Evolutionary conservation across 2,113 vertebrate species (phyloP).

Genomic region (Argyrosomus japonicus): DNA sequence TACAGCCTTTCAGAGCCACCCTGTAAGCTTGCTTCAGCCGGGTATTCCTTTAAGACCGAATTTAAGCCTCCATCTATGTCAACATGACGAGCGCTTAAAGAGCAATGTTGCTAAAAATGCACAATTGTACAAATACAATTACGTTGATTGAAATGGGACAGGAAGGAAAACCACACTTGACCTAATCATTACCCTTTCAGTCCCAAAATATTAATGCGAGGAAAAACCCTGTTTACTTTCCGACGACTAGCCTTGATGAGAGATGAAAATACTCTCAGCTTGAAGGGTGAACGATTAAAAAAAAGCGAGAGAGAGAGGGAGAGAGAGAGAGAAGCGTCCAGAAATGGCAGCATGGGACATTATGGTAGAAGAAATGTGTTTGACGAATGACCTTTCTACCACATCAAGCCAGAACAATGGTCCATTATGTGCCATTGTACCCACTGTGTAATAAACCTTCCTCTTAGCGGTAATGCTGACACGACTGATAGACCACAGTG

Average conservation of each 20-base stretch:
- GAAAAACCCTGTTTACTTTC: slow-evolving; percentile 24
- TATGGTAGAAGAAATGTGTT: slow-evolving; percentile 58
- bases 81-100: slow-evolving; percentile 25
- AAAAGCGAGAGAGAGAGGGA: neutral
- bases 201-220: slow-evolving; percentile 39
- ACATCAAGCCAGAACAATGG: slow-evolving; percentile 75
- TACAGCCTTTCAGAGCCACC: neutral
- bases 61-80: slow-evolving; percentile 9
- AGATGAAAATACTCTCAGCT: slow-evolving; percentile 21
- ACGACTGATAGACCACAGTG: slow-evolving; percentile 41
- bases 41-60: neutral
- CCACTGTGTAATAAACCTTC: slow-evolving; percentile 57
- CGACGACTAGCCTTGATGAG: slow-evolving; percentile 19
- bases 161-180: slow-evolving; percentile 58
- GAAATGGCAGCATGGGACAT: slow-evolving; percentile 62
- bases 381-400: slow-evolving; percentile 76
- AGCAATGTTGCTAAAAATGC: slow-evolving; percentile 19
- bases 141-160: slow-evolving; percentile 33
- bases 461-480: slow-evolving; percentile 56
- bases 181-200: slow-evolving; percentile 27
- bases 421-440: slow-evolving; percentile 74
- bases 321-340: slow-evolving; percentile 1
- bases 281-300: slow-evolving; percentile 1
- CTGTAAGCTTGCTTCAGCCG: accelerated
- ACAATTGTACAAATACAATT: slow-evolving; percentile 20